Evolutionary conservation across 1,140 invertebrate genomes (phyloP), one percentile per base, ranked within the genome.

Genomic region (Contarinia nasturtii): DNA sequence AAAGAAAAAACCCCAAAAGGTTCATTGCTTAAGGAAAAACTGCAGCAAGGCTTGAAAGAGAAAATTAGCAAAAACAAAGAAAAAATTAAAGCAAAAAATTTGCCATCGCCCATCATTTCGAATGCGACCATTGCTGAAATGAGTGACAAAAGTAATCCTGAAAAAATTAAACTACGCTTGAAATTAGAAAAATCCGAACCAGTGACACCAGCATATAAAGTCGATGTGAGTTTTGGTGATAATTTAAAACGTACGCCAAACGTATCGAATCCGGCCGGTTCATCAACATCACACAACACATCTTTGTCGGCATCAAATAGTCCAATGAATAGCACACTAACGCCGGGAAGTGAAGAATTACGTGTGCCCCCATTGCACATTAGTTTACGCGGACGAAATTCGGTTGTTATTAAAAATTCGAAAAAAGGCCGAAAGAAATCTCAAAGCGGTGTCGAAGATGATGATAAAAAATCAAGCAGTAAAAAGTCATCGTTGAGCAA

Each of bases 351-450:
- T 1, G 77, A 78, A 49, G 85, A 88, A 55, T 77, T 81, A 1
- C 69, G 85, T 48, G 86, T 92, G 17, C 87, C 88, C 19, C 87
- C 87, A 2, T 67, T 92, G 55, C 87, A 91, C 58, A 91, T 92
- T 55, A 87, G 85, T 45, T 65, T 92, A 43, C 70, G 86, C 50
- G 86, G 86, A 8, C 69, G 82, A 41, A 88, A 88, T 65, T 81
- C 82, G 14, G 82, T 82, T n/a, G 83, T 91, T 33, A 86, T 91
- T 44, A 84, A 84, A 50, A 82, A 79, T 55, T 78, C 80, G 14
- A 79, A 80, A 48, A 82, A 82, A 52, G 79, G 82, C 45, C 75
- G 76, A 53, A 81, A 80, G 54, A 80, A 79, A 51, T 53, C 53
- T 17, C 44, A 52, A 15, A 50, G 33, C 22, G 20, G 18, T 12